Percentiles rank a stretch among this genome's conserved stretches.
These are phyloP conservation scores for Vireo griseus DNA, from an alignment of 2,797 vertebrate species.

Conservation along the genomic window DNA sequence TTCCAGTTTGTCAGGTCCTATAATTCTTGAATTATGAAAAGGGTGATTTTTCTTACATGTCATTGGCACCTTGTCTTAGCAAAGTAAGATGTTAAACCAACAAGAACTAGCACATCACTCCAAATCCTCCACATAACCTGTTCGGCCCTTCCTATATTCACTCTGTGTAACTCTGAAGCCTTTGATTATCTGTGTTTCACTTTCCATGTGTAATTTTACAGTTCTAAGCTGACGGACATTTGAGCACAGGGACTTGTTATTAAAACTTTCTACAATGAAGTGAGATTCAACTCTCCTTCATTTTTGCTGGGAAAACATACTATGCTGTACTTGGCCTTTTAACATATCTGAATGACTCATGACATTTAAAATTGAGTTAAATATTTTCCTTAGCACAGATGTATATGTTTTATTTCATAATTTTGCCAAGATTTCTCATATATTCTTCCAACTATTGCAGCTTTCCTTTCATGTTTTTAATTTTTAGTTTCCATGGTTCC, in stretches of 20 bases:
- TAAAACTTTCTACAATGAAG: background rate
- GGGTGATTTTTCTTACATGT: background rate
- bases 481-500: background rate
- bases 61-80: background rate
- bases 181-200: background rate
- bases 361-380: background rate
- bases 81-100: background rate
- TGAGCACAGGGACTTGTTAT: background rate
- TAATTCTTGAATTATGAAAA: background rate
- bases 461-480: background rate
- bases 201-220: background rate
- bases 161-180: background rate
- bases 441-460: background rate
- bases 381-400: slow-evolving; percentile 11
- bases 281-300: background rate
- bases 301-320: background rate
- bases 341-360: background rate
- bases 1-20: background rate
- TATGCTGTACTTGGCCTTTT: background rate
- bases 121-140: background rate
- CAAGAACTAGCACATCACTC: background rate
- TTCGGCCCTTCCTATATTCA: background rate
- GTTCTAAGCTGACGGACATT: background rate
- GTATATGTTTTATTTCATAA: background rate
- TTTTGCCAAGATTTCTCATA: background rate